Evolutionary conservation across 2,888 invertebrate species (phyloP).

Genomic region (Tryphoninae sp.): DNA sequence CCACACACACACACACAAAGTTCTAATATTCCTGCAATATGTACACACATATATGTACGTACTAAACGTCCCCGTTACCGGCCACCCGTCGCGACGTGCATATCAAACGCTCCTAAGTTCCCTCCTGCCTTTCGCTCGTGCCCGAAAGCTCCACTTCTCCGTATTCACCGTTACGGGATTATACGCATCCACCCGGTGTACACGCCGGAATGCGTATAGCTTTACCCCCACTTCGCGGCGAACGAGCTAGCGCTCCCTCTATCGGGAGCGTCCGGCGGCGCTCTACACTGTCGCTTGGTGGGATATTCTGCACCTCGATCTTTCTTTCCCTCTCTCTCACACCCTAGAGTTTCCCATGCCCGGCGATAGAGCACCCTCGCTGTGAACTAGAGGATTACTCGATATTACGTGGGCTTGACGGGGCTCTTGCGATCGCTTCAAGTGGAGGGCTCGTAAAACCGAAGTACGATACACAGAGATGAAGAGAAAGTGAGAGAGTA

Average conservation of each 20-base stretch:
- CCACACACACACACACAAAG: slow-evolving; percentile 4
- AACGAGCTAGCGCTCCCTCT: slow-evolving; percentile 34
- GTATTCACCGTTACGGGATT: slow-evolving; percentile 38
- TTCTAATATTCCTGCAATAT: not conserved
- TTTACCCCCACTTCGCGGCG: slow-evolving; percentile 31
- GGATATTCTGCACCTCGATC: not conserved
- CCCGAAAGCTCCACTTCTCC: slow-evolving; percentile 27
- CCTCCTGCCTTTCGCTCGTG: slow-evolving; percentile 51
- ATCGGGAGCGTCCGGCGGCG: slow-evolving; percentile 13
- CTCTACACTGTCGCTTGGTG: slow-evolving; percentile 13
- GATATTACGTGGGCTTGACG: slow-evolving; percentile 77
- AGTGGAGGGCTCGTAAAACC: slow-evolving; percentile 75
- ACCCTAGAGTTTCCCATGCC: slow-evolving; percentile 59
- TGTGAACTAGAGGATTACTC: slow-evolving; percentile 72
- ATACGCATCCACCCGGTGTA: slow-evolving; percentile 36
- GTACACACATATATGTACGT: not conserved
- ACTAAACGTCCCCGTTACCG: slow-evolving; percentile 48
- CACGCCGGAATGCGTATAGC: slow-evolving; percentile 28
- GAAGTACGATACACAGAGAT: slow-evolving; percentile 33
- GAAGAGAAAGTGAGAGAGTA: not conserved
- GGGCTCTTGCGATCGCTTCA: slow-evolving; percentile 65
- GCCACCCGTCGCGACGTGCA: slow-evolving; percentile 73
- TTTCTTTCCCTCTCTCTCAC: slow-evolving; percentile 54
- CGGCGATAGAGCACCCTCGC: slow-evolving; percentile 61
- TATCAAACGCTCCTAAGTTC: slow-evolving; percentile 73